Base-by-base conservation (phyloP, 1,140 invertebrate genomes). In the Homalodisca vitripennis region DNA sequence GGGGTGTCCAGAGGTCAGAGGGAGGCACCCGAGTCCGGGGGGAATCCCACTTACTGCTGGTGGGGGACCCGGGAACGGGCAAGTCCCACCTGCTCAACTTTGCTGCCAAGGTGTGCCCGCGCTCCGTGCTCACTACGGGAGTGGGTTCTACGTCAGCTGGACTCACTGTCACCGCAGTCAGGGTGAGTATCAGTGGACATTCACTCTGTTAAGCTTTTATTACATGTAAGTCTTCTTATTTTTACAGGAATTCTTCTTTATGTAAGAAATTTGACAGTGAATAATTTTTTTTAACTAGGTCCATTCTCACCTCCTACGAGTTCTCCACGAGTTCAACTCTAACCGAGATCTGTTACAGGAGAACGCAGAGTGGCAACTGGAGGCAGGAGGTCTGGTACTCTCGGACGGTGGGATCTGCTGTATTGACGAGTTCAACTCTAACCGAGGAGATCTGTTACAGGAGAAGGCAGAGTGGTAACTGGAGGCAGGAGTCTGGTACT, bases 361-460 rank as follows among this genome's bases (percentile, higher is more conserved):
- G 83, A 85, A 88, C 69, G 90, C 91, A 41, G 91, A 92, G 77
- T 94, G 92, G 92, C 90, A 93, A 72, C 79, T 96, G 70, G 94
- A 96, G 81, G 94, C 92, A 41, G 92, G 92, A 26, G 92, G 92
- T 3, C 78, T 94, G 41, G 92, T 94, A 1, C 78, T 93, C 63
- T 87, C 91, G 0, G 93, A 97, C 76, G 92, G 93, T 34, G 94
- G 94, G 13, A 85, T 94, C 55, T 97, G 94, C 78, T 97, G 94
- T 78, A 94, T 97, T 64, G 95, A 98, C 81, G 94, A 98, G 79
- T 94, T 98, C 78, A 88, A 87, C 66, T 90, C 90, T 41, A 89
- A 94, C 78, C 84, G 84, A 71, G 87, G 91, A 72, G 86, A 90
- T 71, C 20, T 30, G 27, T 13, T 64, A 55, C 72, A 90, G 87